These are phyloP conservation scores for Morpho helenor DNA, from an alignment of 2,888 invertebrate genomes.

Conservation along the genomic window DNA sequence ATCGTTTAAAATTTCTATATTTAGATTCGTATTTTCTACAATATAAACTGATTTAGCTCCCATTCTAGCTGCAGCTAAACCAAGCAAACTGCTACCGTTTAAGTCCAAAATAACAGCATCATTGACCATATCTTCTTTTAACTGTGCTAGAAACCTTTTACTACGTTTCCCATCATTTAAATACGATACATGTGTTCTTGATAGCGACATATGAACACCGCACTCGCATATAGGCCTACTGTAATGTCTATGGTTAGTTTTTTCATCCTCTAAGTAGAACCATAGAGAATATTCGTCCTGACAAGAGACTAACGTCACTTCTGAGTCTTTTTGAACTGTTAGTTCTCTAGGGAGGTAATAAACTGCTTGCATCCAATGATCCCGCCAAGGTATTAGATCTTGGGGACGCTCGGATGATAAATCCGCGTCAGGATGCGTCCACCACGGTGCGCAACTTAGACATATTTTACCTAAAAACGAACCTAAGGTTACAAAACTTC, in stretches of 20 bases:
- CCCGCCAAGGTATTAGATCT: slow-evolving; percentile 92
- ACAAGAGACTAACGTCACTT: slow-evolving; percentile 83
- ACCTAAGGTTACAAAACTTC: not conserved
- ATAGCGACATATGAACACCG: slow-evolving; percentile 87
- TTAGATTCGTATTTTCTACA: slow-evolving; percentile 83
- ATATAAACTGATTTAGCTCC: slow-evolving; percentile 86
- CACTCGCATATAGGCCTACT: slow-evolving; percentile 87
- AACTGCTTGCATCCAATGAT: slow-evolving; percentile 99
- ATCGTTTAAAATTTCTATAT: slow-evolving; percentile 80
- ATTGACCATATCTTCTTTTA: slow-evolving; percentile 79
- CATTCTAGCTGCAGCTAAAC: slow-evolving; percentile 85
- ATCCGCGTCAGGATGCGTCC: slow-evolving; percentile 87
- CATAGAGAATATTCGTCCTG: slow-evolving; percentile 97
- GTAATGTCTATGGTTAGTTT: slow-evolving; percentile 40
- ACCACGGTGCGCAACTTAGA: slow-evolving; percentile 95
- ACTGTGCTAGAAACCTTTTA: slow-evolving; percentile 80
- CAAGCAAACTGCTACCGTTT: slow-evolving; percentile 90
- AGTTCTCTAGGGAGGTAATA: slow-evolving; percentile 89
- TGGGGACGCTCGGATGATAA: slow-evolving; percentile 55
- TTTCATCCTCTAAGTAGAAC: slow-evolving; percentile 84
- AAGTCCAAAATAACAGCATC: slow-evolving; percentile 85
- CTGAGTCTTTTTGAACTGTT: slow-evolving; percentile 73
- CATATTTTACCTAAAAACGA: slow-evolving; percentile 74
- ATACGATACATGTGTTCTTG: slow-evolving; percentile 91
- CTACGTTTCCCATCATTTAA: slow-evolving; percentile 87